These are phyloP conservation scores for Archilochus colubris DNA, from an alignment of 2,113 vertebrate species.

Conservation along the genomic window DNA sequence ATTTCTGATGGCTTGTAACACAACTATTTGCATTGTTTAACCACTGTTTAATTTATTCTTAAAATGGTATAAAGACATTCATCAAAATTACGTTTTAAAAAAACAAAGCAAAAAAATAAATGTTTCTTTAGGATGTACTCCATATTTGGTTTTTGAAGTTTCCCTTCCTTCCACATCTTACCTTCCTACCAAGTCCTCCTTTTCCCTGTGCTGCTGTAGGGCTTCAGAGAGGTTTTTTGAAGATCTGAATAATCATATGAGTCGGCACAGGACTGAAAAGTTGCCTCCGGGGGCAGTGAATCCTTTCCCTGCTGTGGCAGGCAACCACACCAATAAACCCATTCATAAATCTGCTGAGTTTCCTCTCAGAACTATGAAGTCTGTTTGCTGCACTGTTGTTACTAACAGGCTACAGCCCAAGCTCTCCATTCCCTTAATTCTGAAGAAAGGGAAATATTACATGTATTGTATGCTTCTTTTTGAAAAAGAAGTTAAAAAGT, in stretches of 20 bases:
- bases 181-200: neutral
- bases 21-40: neutral
- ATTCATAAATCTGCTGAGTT: conserved; percentile 42
- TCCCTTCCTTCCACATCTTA: neutral
- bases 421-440: neutral
- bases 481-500: neutral
- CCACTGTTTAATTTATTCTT: neutral
- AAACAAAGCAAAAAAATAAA: neutral
- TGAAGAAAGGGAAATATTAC: neutral
- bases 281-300: conserved; percentile 46
- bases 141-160: neutral
- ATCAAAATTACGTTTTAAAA: neutral
- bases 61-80: neutral
- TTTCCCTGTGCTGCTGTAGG: neutral
- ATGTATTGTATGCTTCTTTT: neutral
- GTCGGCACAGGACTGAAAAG: conserved; percentile 25
- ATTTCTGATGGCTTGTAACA: neutral
- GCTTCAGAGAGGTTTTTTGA: neutral
- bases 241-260: conserved; percentile 2
- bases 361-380: neutral
- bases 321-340: conserved; percentile 37
- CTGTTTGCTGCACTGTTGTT: neutral
- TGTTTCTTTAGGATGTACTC: neutral
- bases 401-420: neutral
- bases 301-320: conserved; percentile 28